phyloP scores from a whole-genome alignment of 1,140 invertebrate species.

The Drosophila oshimai region DNA sequence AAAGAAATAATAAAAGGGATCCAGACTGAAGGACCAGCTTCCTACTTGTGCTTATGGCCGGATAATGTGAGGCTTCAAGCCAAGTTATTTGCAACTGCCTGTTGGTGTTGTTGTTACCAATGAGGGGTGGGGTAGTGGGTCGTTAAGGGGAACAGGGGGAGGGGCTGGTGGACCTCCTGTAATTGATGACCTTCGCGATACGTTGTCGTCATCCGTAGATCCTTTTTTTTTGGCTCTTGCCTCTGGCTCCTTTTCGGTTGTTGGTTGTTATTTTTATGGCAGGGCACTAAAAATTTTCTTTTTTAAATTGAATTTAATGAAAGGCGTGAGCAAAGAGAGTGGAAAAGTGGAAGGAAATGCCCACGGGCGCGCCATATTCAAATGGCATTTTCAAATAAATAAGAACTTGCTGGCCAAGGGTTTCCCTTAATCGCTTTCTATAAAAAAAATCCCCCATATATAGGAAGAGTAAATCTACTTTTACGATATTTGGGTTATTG shows the following conservation, averaged over 20 bases:
- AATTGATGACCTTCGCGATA: constrained; percentile 79
- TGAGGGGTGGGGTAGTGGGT: background rate
- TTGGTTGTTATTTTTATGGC: constrained; percentile 68
- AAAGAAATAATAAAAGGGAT: constrained; percentile 43
- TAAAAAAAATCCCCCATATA: background rate
- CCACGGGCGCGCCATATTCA: constrained; percentile 69
- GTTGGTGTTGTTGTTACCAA: constrained; percentile 23
- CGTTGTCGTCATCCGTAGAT: constrained; percentile 58
- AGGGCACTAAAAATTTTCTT: constrained; percentile 71
- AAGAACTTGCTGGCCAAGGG: constrained; percentile 32
- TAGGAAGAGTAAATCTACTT: constrained; percentile 18
- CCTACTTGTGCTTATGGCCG: constrained; percentile 75
- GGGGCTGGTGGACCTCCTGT: constrained; percentile 59
- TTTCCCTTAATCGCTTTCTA: constrained; percentile 37
- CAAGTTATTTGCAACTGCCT: constrained; percentile 76
- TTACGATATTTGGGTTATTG: constrained; percentile 17
- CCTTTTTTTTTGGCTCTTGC: constrained; percentile 42
- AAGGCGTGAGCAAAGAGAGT: constrained; percentile 54
- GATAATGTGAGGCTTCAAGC: constrained; percentile 75
- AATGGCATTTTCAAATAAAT: constrained; percentile 65
- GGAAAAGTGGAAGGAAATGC: constrained; percentile 1
- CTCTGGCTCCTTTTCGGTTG: constrained; percentile 15
- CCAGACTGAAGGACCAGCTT: constrained; percentile 55
- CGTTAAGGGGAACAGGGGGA: constrained; percentile 17
- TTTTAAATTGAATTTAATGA: constrained; percentile 79